Conservation (phyloP, 1,140 invertebrate genomes). For the Leptinotarsa lineolata region DNA sequence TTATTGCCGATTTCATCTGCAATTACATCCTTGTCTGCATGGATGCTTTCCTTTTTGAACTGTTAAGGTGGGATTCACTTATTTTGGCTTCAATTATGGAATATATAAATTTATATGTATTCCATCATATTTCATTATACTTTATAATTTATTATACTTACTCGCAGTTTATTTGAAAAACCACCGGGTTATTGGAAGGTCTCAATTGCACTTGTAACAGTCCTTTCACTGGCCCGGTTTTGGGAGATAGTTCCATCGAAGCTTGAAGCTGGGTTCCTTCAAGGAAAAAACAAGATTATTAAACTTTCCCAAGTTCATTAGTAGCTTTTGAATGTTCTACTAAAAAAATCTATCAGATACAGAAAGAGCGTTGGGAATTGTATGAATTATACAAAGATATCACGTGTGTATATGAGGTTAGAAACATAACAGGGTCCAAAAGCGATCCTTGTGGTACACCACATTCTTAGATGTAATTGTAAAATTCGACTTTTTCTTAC, state of each 20-base stretch:
- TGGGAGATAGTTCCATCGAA: constrained; percentile 47
- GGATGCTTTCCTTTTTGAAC: too few relatives aligned
- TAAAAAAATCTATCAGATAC: background rate
- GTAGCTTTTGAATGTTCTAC: background rate
- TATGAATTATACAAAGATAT: background rate
- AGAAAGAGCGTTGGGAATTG: background rate
- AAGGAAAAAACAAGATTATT: constrained; percentile 11
- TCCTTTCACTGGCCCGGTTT: constrained; percentile 48
- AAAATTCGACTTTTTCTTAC: constrained; percentile 39
- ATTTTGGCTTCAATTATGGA: too few relatives aligned
- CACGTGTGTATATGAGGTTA: background rate
- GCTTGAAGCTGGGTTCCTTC: constrained; percentile 53
- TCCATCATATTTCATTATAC: too few relatives aligned
- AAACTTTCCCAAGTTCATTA: background rate
- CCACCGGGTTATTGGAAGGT: constrained; percentile 43
- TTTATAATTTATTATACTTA: constrained; percentile 38
- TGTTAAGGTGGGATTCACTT: too few relatives aligned
- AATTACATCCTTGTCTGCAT: too few relatives aligned
- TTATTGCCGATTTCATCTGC: too few relatives aligned
- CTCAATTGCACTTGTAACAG: constrained; percentile 46
- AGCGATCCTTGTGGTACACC: background rate
- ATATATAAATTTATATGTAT: too few relatives aligned
- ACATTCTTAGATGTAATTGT: background rate
- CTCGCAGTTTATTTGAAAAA: constrained; percentile 51
- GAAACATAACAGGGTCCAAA: background rate